Evolutionary conservation across 2,797 vertebrate species (phyloP), one percentile per base, ranked within the genome.

Genomic region (Lycodopsis pacificus): DNA sequence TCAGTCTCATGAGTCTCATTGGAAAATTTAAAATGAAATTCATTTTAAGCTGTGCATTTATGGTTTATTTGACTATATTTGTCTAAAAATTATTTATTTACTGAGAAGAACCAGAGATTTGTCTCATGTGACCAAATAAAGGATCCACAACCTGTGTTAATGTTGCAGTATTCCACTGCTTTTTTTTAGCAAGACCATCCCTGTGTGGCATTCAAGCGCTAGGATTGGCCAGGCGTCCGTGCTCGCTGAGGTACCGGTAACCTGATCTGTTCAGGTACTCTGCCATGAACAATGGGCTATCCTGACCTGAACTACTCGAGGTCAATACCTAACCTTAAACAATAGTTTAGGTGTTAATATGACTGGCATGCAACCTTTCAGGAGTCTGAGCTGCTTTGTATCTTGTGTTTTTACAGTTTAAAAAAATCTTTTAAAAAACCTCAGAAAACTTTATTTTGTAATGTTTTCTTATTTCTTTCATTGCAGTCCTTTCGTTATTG

Each of bases 81-180:
- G n/a, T 75, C 22, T 22, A 32, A 73, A 68, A 40, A 17, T 3
- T 36, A 2, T 72, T 49, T 53, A 17, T 75, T 44, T 53, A 15
- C 15, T 63, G 20, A 48, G 32, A 34, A 22, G 7, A 20, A 57
- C 38, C 7, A 25, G 17, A 66, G 14, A 51, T 42, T 0, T 49
- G 34, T 34, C 40, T 54, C 15, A 63, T n/a, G 17, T 57, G 34
- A 59, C 53, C 30, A 42, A 40, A 68, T 68, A 22, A 42, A 25
- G 32, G 22, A 32, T 32, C 38, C 22, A 59, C 19, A 59, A 51
- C 22, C 14, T 42, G 36, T 51, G 12, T 36, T 51, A 13, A 3
- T 34, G 27, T 30, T 15, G 22, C 12, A 53, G 11, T 53, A 25
- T 53, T 53, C 49, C 49, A 25, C 49, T 12, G 20, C n/a, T 53